Percentiles rank a stretch among this genome's conserved stretches.
These are phyloP conservation scores for Cricetomys ansorgei DNA, from an alignment of 2,113 vertebrate genomes.

Conservation along the genomic window DNA sequence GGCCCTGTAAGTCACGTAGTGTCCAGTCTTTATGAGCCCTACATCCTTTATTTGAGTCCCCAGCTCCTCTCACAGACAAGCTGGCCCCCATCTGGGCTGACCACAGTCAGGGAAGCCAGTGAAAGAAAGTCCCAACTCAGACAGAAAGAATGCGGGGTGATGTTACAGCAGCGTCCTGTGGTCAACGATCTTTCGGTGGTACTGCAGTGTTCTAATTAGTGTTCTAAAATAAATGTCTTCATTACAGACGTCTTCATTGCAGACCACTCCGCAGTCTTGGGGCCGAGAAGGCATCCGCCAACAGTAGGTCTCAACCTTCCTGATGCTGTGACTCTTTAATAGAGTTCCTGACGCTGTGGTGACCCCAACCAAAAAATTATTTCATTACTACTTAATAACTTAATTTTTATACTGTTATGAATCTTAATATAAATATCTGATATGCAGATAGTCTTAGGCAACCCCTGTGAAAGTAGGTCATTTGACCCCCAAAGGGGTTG, in stretches of 20 bases:
- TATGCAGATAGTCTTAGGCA: no score
- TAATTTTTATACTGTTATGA: no score
- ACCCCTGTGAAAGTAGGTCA: no score
- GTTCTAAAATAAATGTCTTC: neutral
- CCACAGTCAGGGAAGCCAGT: neutral
- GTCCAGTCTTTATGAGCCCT: neutral
- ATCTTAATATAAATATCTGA: no score
- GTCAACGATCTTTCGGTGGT: neutral
- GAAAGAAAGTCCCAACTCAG: neutral
- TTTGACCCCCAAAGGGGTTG: no score
- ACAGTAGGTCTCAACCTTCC: no score
- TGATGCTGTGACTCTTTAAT: no score
- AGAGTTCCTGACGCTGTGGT: no score
- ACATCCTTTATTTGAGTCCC: neutral
- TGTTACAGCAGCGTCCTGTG: neutral
- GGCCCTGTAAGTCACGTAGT: no score
- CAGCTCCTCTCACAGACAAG: neutral
- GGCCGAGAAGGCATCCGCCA: neutral
- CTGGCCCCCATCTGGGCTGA: neutral
- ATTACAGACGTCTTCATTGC: neutral
- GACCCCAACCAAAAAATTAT: no score
- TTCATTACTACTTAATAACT: no score
- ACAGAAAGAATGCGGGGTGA: neutral
- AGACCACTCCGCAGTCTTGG: neutral
- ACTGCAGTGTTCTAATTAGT: neutral